A percentile compares a stretch with the other conserved stretches of the same genome.
Evolutionary conservation across 2,888 invertebrate genomes (phyloP).

Genomic region (Rhopalosiphum nymphaeae): DNA sequence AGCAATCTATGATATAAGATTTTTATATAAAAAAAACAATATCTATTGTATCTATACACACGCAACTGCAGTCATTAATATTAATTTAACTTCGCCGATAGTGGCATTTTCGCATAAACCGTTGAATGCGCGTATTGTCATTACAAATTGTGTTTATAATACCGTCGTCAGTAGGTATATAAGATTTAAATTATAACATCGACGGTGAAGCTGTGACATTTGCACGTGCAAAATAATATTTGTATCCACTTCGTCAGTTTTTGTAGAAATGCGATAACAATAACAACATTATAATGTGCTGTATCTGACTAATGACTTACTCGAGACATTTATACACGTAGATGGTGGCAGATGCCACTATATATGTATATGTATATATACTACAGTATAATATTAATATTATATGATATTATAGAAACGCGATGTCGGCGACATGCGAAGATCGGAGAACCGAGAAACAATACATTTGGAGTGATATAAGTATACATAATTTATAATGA

Average conservation of each 20-base stretch:
- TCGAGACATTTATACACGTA: not conserved
- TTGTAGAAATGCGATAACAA: not conserved
- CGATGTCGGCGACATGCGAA: not conserved
- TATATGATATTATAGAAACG: not conserved
- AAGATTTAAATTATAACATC: not conserved
- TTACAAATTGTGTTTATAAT: not conserved
- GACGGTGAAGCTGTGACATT: not conserved
- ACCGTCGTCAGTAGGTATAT: not conserved
- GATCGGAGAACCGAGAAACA: not conserved
- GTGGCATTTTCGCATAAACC: not conserved
- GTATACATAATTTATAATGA: slow-evolving; percentile 2
- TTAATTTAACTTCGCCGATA: not conserved
- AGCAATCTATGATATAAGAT: not conserved
- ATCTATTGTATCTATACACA: not conserved
- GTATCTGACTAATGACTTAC: not conserved
- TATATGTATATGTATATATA: not conserved
- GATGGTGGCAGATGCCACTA: not conserved
- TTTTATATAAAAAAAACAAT: not conserved
- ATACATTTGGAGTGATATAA: not conserved
- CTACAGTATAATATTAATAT: not conserved
- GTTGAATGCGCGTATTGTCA: not conserved
- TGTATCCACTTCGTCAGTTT: not conserved
- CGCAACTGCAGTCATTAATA: not conserved
- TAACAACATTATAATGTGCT: not conserved
- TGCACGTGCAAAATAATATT: not conserved